Evolutionary conservation across 2,797 vertebrate genomes (phyloP), one percentile per base, ranked within the genome.

Genomic region (Darevskia nairensis): DNA sequence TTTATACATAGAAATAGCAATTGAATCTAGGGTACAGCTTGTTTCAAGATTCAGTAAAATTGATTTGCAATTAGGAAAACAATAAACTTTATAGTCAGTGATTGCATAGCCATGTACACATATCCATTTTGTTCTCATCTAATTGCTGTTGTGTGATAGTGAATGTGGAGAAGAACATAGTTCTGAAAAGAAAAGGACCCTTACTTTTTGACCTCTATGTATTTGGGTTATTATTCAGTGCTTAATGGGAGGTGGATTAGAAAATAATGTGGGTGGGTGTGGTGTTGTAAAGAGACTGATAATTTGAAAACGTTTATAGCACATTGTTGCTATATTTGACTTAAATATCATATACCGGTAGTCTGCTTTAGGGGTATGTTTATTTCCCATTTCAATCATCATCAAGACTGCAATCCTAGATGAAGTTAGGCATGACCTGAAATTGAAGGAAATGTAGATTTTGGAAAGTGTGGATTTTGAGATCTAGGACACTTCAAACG

Each of bases 21-120:
- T 93, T 90, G 88, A 64, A 76, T 78, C 68, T 74, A 32, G 46
- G 59, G 27, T 35, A 13, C 68, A 87, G 93, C 86, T 71, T 93
- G 80, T 87, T 93, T 88, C 84, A 82, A 78, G 55, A 0, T 80
- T 69, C 84, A 75, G 27, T 85, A n/a, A 82, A 86, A 17, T n/a
- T 41, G 25, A 46, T 50, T 64, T 59, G 74, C 32, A 89, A 61
- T 75, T 13, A 11, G n/a, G 71, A 85, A 15, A 93, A 91, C 80
- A 72, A 44, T 0, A 7, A 61, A 46, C 82, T 25, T 0, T 21
- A 0, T 85, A n/a, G 90, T 78, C 87, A 77, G 4, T 72, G 10
- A 8, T 89, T 90, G 41, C 27, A 69, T 55, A 76, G 39, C 74
- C 83, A 41, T 41, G 29, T 41, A n/a, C 44, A 25, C n/a, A 8